Conservation (phyloP, 1,140 invertebrate species). For the Popillia japonica region DNA sequence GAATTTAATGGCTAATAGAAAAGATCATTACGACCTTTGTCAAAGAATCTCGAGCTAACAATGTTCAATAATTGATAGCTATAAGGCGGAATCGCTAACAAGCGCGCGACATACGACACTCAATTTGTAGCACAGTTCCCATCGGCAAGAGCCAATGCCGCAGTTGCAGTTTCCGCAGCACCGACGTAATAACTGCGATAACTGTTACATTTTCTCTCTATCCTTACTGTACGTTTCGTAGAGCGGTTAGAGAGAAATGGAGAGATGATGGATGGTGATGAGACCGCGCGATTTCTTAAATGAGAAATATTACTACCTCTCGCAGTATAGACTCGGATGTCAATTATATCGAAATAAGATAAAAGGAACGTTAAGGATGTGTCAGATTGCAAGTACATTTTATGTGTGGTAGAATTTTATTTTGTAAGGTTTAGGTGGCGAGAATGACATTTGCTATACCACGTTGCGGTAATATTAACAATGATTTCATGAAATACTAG, state of each 20-base stretch:
- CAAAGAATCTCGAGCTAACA: slow-evolving; percentile 7
- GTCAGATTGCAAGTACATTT: too few species aligned
- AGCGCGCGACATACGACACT: slow-evolving; percentile 8
- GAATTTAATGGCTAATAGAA: slow-evolving; percentile 11
- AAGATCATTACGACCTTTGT: slow-evolving; percentile 14
- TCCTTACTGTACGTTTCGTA: neutral
- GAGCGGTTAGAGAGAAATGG: neutral
- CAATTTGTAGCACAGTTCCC: neutral
- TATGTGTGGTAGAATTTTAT: too few species aligned
- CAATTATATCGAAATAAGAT: slow-evolving; percentile 12
- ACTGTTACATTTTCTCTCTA: neutral
- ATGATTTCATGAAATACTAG: too few species aligned
- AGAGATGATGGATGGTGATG: neutral
- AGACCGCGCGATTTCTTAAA: neutral
- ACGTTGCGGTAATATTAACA: too few species aligned
- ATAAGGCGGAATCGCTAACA: slow-evolving; percentile 9
- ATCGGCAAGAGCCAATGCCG: neutral
- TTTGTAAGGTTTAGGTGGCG: too few species aligned
- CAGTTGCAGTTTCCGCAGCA: neutral
- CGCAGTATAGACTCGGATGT: neutral
- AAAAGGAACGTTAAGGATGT: neutral
- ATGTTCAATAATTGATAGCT: slow-evolving; percentile 15
- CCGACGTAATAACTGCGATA: neutral
- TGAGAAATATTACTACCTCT: slow-evolving; percentile 10
- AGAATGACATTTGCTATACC: too few species aligned